Percentiles rank a stretch among this genome's conserved stretches.
Conservation (phyloP, 1,140 invertebrate genomes). For the Hycleus cichorii region DNA sequence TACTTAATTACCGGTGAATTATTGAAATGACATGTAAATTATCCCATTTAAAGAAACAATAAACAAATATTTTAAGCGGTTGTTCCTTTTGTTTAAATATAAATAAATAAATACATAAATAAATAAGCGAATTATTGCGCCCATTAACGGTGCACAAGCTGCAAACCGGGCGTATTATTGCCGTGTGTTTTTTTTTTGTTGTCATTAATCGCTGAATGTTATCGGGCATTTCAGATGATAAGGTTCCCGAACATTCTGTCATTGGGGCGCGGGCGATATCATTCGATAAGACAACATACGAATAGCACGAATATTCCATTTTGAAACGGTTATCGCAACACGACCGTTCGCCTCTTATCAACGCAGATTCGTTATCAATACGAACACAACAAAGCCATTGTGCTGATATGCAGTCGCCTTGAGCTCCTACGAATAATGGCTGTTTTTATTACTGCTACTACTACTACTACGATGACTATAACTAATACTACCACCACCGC, state of each 20-base stretch:
- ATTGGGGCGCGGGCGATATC: constrained; percentile 28
- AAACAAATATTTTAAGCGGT: background rate
- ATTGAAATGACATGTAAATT: too few species aligned
- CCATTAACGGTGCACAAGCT: background rate
- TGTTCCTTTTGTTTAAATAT: too few species aligned
- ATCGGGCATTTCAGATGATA: constrained; percentile 18
- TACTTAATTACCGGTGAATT: too few species aligned
- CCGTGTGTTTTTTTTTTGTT: background rate
- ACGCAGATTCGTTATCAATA: constrained; percentile 35
- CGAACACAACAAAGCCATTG: constrained; percentile 38
- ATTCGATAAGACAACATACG: constrained; percentile 26
- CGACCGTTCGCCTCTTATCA: constrained; percentile 34
- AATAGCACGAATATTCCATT: constrained; percentile 39
- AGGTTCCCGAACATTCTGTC: constrained; percentile 27
- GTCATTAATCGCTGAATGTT: constrained; percentile 18
- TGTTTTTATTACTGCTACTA: constrained; percentile 7
- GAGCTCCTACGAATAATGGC: constrained; percentile 16
- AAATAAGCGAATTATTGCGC: too few species aligned
- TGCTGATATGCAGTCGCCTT: constrained; percentile 26
- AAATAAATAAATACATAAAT: too few species aligned
- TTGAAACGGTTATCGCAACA: constrained; percentile 35
- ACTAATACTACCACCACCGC: too few species aligned
- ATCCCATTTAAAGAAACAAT: too few species aligned
- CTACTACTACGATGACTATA: too few species aligned
- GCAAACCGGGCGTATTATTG: too few species aligned